phyloP scores from a whole-genome alignment of 2,888 invertebrate genomes.

The Tenthredo livida region DNA sequence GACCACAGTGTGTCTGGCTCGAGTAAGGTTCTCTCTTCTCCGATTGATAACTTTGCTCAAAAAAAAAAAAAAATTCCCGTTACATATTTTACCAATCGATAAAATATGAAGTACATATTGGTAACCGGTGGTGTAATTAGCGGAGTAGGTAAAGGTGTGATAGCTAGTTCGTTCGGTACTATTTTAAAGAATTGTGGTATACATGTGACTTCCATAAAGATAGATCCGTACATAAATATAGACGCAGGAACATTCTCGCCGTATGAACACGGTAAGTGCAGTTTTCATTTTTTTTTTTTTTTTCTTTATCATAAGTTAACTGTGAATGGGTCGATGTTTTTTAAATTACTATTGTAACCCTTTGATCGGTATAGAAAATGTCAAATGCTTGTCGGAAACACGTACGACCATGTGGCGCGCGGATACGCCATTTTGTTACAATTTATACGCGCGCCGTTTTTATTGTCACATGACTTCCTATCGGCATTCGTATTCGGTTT shows the following conservation, averaged over 20 bases:
- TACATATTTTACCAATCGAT: not conserved
- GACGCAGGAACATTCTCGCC: conserved; percentile 99
- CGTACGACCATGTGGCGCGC: conserved; percentile 38
- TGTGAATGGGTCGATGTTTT: not conserved
- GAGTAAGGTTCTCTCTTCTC: not conserved
- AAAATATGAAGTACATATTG: conserved; percentile 96
- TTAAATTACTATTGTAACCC: not conserved
- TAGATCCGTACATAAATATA: conserved; percentile 99
- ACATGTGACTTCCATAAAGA: conserved; percentile 98
- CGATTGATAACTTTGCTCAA: not conserved
- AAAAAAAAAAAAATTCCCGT: not conserved
- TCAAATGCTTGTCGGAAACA: not conserved
- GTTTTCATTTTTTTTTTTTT: conserved; percentile 27
- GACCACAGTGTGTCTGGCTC: conserved; percentile 31
- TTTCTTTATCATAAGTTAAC: not conserved
- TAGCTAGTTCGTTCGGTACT: conserved; percentile 97
- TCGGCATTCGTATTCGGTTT: not conserved
- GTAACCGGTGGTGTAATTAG: conserved; percentile 99
- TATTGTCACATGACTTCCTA: conserved; percentile 22
- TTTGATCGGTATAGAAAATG: not conserved
- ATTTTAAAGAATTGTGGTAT: conserved; percentile 97
- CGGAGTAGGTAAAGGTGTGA: conserved; percentile 98
- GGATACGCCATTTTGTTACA: conserved; percentile 40
- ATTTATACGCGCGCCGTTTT: conserved; percentile 42
- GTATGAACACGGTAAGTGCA: conserved; percentile 96